These are phyloP conservation scores for Sarcophaga rosellei DNA, from an alignment of 2,888 invertebrate species.

Conservation along the genomic window DNA sequence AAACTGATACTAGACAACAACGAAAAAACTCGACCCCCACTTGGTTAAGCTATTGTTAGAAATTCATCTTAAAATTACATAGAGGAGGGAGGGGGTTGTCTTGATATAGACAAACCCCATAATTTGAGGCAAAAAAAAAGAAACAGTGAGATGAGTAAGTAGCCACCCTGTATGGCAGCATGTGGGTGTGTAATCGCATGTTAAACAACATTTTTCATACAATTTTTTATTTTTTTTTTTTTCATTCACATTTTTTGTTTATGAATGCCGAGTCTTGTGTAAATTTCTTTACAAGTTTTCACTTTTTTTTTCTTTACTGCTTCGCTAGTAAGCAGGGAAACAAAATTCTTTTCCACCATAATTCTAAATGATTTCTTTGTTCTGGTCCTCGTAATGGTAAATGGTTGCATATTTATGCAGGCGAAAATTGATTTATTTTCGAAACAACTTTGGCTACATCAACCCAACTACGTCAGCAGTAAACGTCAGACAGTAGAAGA, in stretches of 20 bases:
- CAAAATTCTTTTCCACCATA: too few species aligned
- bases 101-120: not conserved
- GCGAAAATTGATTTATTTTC: constrained; percentile 67
- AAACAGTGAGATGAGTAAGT: too few species aligned
- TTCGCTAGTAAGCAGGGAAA: too few species aligned
- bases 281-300: constrained; percentile 57
- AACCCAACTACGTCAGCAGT: not conserved
- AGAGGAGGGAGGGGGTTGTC: not conserved
- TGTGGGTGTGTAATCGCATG: constrained; percentile 65
- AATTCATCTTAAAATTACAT: not conserved
- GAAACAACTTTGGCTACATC: constrained; percentile 45
- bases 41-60: not conserved
- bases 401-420: constrained; percentile 61
- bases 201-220: constrained; percentile 56
- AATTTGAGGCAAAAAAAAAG: not conserved
- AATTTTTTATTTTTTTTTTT: too few species aligned
- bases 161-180: not conserved
- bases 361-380: constrained; percentile 50
- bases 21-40: not conserved
- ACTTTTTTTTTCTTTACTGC: constrained; percentile 10
- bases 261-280: not conserved
- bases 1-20: constrained; percentile 31
- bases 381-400: constrained; percentile 37
- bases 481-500: not conserved
- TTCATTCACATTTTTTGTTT: not conserved